Conservation (phyloP, 2,797 vertebrate species). For the Rhinella marina region DNA sequence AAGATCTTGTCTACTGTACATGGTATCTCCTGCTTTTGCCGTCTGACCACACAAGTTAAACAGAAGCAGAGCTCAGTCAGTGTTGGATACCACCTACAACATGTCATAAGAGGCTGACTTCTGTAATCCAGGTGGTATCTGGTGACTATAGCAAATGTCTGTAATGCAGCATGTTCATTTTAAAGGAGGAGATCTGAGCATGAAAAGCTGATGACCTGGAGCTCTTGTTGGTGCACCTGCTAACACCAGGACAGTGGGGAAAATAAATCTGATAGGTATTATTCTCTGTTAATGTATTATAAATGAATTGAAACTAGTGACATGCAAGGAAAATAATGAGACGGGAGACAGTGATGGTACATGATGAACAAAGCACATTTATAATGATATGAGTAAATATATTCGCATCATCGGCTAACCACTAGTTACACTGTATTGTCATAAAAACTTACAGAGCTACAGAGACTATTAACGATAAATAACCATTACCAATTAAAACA, state of each 20-base stretch:
- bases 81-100: constrained; percentile 38
- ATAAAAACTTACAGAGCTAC: constrained; percentile 89
- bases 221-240: constrained; percentile 85
- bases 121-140: constrained; percentile 37
- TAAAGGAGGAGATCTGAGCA: constrained; percentile 54
- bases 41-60: constrained; percentile 5
- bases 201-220: constrained; percentile 75
- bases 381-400: constrained; percentile 93
- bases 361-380: constrained; percentile 93
- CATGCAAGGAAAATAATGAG: constrained; percentile 90
- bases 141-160: constrained; percentile 31
- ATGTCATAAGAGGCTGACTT: constrained; percentile 11
- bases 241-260: constrained; percentile 87
- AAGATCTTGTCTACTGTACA: constrained; percentile 6
- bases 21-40: constrained; percentile 1
- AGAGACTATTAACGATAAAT: constrained; percentile 89
- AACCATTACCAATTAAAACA: constrained; percentile 89
- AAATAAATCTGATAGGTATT: constrained; percentile 89
- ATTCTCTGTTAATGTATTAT: constrained; percentile 92
- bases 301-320: constrained; percentile 92
- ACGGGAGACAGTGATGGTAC: constrained; percentile 91
- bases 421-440: constrained; percentile 90
- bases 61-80: constrained; percentile 38
- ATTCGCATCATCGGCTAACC: constrained; percentile 90
- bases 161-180: constrained; percentile 58